Conservation (phyloP, 2,113 vertebrate genomes). For the Mesocricetus auratus region DNA sequence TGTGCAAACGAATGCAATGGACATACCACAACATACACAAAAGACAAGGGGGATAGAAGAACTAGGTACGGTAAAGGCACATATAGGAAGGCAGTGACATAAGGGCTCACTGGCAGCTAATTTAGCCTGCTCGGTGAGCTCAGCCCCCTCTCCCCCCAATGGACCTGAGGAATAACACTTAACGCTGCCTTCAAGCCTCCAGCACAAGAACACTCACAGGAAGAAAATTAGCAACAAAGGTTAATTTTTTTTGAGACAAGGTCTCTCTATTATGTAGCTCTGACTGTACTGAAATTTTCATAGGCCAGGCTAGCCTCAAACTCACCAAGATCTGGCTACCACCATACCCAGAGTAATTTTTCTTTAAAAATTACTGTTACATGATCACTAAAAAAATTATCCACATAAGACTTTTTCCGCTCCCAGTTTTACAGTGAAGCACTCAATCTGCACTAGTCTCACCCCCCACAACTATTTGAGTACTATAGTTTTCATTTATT, state of each 20-base stretch:
- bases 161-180: background rate
- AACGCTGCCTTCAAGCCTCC: background rate
- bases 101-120: background rate
- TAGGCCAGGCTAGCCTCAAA: background rate
- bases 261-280: background rate
- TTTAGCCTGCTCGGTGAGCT: background rate
- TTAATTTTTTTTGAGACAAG: background rate
- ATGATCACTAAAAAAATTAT: background rate
- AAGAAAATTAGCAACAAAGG: background rate
- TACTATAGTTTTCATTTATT: background rate
- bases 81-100: background rate
- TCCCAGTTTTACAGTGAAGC: background rate
- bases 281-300: background rate
- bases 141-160: no score
- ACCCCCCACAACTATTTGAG: background rate
- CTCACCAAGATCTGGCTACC: background rate
- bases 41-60: no score
- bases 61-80: background rate
- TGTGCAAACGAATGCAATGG: no score
- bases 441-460: background rate
- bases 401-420: background rate
- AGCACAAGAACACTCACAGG: background rate
- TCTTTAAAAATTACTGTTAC: conserved; percentile 28
- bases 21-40: background rate
- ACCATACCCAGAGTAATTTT: background rate